A percentile compares a stretch with the other conserved stretches of the same genome.
These are phyloP conservation scores for Acromyrmex heyeri DNA, from an alignment of 1,140 invertebrate genomes.

Conservation along the genomic window DNA sequence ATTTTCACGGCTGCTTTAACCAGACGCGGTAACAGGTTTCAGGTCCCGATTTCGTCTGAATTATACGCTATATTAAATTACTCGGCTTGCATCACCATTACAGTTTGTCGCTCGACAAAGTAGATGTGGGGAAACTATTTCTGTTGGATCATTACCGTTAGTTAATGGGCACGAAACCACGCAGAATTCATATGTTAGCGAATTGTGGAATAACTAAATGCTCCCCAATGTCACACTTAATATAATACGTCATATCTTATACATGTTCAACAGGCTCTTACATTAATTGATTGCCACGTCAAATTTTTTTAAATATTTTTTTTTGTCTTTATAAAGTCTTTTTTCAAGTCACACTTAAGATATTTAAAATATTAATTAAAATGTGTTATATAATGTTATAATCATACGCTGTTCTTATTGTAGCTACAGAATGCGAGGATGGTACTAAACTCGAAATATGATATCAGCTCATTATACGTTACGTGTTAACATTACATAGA, in stretches of 20 bases:
- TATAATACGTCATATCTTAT: not conserved
- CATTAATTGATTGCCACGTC: not conserved
- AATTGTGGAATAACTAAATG: slow-evolving; percentile 35
- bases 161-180: slow-evolving; percentile 64
- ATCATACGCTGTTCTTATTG: not conserved
- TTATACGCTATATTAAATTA: slow-evolving; percentile 69
- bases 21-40: slow-evolving; percentile 42
- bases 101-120: slow-evolving; percentile 63
- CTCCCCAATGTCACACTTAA: not conserved
- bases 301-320: not conserved
- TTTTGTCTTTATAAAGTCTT: not conserved
- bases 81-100: slow-evolving; percentile 47
- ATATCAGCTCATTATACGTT: slow-evolving; percentile 25
- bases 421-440: not conserved
- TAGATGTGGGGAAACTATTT: slow-evolving; percentile 60
- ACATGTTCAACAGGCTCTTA: not conserved
- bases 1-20: slow-evolving; percentile 61
- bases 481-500: slow-evolving; percentile 36
- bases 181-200: slow-evolving; percentile 63
- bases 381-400: not conserved
- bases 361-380: not conserved
- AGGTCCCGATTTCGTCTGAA: slow-evolving; percentile 60
- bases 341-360: not conserved
- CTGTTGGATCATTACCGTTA: slow-evolving; percentile 70
- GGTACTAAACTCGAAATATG: slow-evolving; percentile 36